Conservation (phyloP, 2,113 vertebrate genomes). For the Nothobranchius furzeri region DNA sequence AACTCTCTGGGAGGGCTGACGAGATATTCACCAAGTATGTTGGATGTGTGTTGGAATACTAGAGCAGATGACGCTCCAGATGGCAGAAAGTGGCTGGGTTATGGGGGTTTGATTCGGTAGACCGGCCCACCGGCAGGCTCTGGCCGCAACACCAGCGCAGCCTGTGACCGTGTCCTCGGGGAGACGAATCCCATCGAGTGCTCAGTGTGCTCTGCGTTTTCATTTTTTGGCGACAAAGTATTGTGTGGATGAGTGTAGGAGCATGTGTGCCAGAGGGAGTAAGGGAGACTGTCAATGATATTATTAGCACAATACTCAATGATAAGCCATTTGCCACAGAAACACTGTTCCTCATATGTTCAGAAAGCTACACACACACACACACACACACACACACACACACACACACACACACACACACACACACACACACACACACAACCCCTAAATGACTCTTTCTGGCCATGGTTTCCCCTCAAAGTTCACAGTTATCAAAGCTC, state of each 20-base stretch:
- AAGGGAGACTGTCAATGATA: conserved; percentile 38
- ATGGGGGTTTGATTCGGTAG: conserved; percentile 19
- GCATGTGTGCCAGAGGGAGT: conserved; percentile 27
- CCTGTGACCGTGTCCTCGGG: conserved; percentile 42
- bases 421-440: no score
- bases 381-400: no score
- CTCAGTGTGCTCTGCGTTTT: conserved; percentile 16
- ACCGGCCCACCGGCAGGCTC: conserved; percentile 35
- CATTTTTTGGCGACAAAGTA: conserved; percentile 28
- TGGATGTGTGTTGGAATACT: conserved; percentile 27
- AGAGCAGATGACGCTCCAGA: conserved; percentile 64
- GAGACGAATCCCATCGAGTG: conserved; percentile 19
- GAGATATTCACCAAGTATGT: conserved; percentile 15
- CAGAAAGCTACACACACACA: not conserved
- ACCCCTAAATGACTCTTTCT: conserved; percentile 34
- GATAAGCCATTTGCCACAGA: conserved; percentile 31
- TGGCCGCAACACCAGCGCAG: conserved; percentile 35
- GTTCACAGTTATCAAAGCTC: conserved; percentile 66
- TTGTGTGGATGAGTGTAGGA: conserved; percentile 32
- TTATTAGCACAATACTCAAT: conserved; percentile 56
- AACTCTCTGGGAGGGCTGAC: conserved; percentile 2
- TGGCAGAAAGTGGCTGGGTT: conserved; percentile 43
- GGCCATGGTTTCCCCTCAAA: conserved; percentile 50
- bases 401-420: no score
- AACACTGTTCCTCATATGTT: conserved; percentile 4